phyloP scores from a whole-genome alignment of 2,888 invertebrate species.

The Hemaris fuciformis region DNA sequence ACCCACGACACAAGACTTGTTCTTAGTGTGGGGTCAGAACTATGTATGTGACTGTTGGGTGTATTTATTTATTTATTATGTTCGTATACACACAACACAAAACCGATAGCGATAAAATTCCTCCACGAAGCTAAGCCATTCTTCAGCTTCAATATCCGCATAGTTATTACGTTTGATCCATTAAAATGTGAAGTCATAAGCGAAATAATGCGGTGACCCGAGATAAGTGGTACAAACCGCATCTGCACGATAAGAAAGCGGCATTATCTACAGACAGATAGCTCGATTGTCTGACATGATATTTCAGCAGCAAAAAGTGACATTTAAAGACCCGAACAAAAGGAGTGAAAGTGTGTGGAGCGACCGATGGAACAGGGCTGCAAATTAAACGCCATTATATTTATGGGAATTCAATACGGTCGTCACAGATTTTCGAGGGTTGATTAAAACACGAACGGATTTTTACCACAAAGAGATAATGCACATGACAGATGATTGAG shows the following conservation, averaged over 20 bases:
- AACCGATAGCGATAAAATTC: neutral
- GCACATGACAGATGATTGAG: too few species aligned
- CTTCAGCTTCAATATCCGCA: neutral
- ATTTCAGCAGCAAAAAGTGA: constrained; percentile 58
- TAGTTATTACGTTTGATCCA: neutral
- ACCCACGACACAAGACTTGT: too few species aligned
- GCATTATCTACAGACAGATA: constrained; percentile 52
- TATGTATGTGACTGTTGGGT: too few species aligned
- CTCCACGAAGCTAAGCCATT: neutral
- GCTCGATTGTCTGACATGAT: constrained; percentile 54
- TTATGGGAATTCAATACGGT: neutral
- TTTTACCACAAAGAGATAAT: too few species aligned
- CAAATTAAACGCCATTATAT: neutral
- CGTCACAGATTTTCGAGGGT: neutral
- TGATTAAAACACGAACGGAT: neutral
- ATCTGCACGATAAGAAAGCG: constrained; percentile 59
- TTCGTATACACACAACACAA: neutral
- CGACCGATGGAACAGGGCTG: constrained; percentile 4
- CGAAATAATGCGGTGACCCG: constrained; percentile 32
- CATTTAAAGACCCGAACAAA: constrained; percentile 59
- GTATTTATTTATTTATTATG: too few species aligned
- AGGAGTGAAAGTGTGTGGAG: constrained; percentile 61
- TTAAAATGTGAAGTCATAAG: constrained; percentile 9
- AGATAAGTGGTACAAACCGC: constrained; percentile 40
- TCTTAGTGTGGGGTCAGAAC: too few species aligned